Base-by-base conservation (phyloP, 2,888 invertebrate genomes). In the Pachycephus smyrnensis region DNA sequence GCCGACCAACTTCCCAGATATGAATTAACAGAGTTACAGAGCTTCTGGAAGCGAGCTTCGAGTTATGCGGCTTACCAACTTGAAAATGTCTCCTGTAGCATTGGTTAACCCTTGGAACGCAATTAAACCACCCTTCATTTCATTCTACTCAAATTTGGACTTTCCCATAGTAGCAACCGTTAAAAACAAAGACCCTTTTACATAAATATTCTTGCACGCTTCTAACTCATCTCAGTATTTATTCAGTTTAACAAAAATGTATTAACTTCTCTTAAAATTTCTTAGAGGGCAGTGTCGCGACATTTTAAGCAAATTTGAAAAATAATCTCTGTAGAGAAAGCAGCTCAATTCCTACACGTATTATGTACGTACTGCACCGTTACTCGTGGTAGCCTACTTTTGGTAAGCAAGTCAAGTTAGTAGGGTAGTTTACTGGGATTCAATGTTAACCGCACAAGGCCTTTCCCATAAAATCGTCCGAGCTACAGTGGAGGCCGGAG, bases 1-100 rank as follows among this genome's bases (percentile, higher is more conserved):
- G 82, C 80, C 82, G 84, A 84, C 86, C 85, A 90, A 90, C 89
- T 91, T 91, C 86, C 85, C 85, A 88, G 90, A 89, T 91, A 90
- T 90, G 91, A 91, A 91, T 91, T 91, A 90, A 91, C 91, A 87
- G 90, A 90, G 90, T 90, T 90, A 90, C 89, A 86, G 87, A 88
- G 89, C 79, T 79, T 83, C 79, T 79, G 77, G 76, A 84, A 80
- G 76, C 84, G 82, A 82, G 83, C 81, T 77, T 82, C 87, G 87
- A 89, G 88, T 88, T 89, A 88, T 87, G 89, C 87, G 88, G 90
- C 88, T 89, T 89, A 89, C 88, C 85, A 87, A 88, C 87, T 89
- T 86, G 86, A 87, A 87, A 88, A 89, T 89, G 87, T 89, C 87
- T 84, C 84, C 23, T 55, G 9, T 55, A 55, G 23, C 55, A 55